Conservation (phyloP, 2,797 vertebrate genomes). For the Cuculus canorus region DNA sequence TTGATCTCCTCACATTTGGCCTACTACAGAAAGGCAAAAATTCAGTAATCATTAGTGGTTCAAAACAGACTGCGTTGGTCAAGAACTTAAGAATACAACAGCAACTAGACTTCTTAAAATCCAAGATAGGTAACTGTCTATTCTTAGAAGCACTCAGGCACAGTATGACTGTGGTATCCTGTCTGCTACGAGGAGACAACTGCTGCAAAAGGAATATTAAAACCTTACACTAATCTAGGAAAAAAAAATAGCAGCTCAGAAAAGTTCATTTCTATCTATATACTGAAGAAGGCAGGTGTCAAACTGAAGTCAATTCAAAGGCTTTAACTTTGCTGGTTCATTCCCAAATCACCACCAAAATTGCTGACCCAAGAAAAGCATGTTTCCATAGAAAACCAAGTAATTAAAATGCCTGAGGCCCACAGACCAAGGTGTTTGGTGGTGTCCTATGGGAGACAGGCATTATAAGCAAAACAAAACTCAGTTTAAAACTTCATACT, state of each 20-base stretch:
- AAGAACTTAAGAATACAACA: background rate
- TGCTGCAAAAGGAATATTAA: background rate
- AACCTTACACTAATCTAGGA: background rate
- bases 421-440: constrained; percentile 13
- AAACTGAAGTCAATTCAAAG: constrained; percentile 22
- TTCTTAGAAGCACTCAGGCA: background rate
- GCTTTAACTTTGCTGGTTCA: constrained; percentile 15
- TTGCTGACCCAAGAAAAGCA: constrained; percentile 10
- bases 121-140: background rate
- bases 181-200: background rate
- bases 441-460: constrained; percentile 13
- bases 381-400: constrained; percentile 40
- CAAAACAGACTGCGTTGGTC: background rate
- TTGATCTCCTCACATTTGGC: background rate
- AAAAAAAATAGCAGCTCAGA: background rate
- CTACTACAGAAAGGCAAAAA: background rate
- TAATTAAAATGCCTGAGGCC: background rate
- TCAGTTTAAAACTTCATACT: constrained; percentile 42
- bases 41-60: background rate
- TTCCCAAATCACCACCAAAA: constrained; percentile 30
- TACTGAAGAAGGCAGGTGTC: background rate
- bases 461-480: constrained; percentile 39
- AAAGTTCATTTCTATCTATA: constrained; percentile 16
- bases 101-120: background rate
- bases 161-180: background rate